Conservation (phyloP, 2,888 invertebrate species). For the Cryptus viduatorius region DNA sequence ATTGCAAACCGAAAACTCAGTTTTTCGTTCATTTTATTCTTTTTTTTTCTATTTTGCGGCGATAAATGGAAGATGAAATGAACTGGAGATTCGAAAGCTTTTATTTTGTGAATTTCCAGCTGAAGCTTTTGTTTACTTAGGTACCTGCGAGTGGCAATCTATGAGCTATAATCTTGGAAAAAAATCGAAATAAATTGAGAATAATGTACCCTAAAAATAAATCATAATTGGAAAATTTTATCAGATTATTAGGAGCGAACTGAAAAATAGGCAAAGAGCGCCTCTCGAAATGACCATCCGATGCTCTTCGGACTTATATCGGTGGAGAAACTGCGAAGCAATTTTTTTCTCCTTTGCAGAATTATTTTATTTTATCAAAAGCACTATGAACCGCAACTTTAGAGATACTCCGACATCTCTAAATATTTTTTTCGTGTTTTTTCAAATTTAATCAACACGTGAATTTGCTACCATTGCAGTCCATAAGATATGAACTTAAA, state of each 20-base stretch:
- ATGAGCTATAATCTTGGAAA: background rate
- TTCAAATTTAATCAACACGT: no score
- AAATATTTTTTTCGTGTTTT: no score
- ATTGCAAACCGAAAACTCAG: slow-evolving; percentile 2
- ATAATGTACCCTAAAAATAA: background rate
- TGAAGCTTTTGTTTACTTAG: background rate
- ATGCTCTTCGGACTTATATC: no score
- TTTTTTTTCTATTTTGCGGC: background rate
- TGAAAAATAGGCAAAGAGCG: no score
- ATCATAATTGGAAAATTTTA: background rate
- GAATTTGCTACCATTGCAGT: no score
- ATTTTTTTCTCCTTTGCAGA: no score
- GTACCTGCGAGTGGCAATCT: background rate
- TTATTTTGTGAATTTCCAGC: background rate
- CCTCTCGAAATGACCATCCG: no score
- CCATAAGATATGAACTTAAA: background rate
- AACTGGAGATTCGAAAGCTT: background rate
- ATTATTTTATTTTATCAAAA: no score
- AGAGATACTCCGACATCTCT: no score
- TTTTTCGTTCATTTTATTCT: background rate
- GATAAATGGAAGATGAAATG: background rate
- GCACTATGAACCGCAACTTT: no score
- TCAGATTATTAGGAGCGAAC: background rate
- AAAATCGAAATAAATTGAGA: background rate
- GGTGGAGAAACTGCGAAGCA: no score